Conservation (phyloP, 2,797 vertebrate genomes). For the Pseudochaenichthys georgianus region DNA sequence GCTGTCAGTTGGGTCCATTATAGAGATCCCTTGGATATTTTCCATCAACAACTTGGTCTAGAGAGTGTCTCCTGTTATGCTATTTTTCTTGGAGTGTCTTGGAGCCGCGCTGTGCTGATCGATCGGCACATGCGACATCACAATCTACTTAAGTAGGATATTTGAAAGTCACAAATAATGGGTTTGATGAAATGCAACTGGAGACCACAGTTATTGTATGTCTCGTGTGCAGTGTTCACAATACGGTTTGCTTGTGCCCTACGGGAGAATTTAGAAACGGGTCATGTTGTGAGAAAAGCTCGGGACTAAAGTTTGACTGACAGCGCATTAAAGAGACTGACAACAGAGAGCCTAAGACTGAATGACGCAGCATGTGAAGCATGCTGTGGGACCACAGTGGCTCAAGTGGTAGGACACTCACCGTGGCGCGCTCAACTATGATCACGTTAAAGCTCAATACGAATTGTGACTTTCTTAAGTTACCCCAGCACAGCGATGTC, state of each 20-base stretch:
- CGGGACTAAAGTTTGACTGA: slow-evolving; percentile 48
- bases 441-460: slow-evolving; percentile 36
- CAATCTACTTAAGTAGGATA: background rate
- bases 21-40: slow-evolving; percentile 75
- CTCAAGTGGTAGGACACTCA: slow-evolving; percentile 24
- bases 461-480: slow-evolving; percentile 58
- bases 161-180: slow-evolving; percentile 21
- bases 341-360: slow-evolving; percentile 40
- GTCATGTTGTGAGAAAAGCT: slow-evolving; percentile 33
- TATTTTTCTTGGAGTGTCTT: slow-evolving; percentile 40
- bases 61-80: slow-evolving; percentile 53
- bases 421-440: slow-evolving; percentile 18
- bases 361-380: slow-evolving; percentile 55
- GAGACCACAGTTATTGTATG: background rate
- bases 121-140: slow-evolving; percentile 9
- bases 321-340: slow-evolving; percentile 50
- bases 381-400: slow-evolving; percentile 32
- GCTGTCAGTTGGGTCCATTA: slow-evolving; percentile 73
- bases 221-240: background rate
- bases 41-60: slow-evolving; percentile 68
- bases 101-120: slow-evolving; percentile 16
- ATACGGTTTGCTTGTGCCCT: background rate
- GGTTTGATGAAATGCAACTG: slow-evolving; percentile 25
- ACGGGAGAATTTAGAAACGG: slow-evolving; percentile 21
- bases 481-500: slow-evolving; percentile 46